Percentiles rank a stretch among this genome's conserved stretches.
phyloP scores from a whole-genome alignment of 2,113 vertebrate genomes.

The Pseudopodoces humilis region DNA sequence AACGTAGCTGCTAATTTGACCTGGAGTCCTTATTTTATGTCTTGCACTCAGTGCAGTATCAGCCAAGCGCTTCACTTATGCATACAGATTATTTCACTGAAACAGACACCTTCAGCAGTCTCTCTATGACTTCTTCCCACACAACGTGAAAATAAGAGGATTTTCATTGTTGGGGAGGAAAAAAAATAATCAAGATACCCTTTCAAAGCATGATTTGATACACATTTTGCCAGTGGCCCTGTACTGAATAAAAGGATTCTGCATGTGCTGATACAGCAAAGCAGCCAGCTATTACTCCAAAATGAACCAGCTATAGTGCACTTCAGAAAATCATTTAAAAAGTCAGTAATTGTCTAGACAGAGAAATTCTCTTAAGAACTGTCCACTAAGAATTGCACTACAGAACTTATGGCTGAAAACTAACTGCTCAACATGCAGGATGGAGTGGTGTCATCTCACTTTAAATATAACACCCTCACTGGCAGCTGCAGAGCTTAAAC shows the following conservation, averaged over 20 bases:
- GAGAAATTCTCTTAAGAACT: not conserved
- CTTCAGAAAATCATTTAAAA: not conserved
- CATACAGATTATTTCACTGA: not conserved
- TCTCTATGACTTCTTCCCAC: not conserved
- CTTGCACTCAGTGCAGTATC: not conserved
- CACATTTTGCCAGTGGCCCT: not conserved
- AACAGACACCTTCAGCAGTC: not conserved
- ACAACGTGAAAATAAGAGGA: not conserved
- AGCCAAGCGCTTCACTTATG: not conserved
- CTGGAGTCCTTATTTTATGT: not conserved
- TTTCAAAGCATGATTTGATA: not conserved
- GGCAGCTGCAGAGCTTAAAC: constrained; percentile 25
- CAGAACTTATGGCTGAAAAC: not conserved
- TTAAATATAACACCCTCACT: constrained; percentile 8
- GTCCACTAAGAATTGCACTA: not conserved
- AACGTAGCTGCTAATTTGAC: not conserved
- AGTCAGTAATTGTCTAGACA: not conserved
- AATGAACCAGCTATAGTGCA: not conserved
- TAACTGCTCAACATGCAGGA: not conserved
- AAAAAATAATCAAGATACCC: not conserved
- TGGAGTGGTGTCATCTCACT: not conserved
- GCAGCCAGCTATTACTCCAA: not conserved
- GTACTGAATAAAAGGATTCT: not conserved
- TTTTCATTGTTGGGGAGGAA: not conserved
- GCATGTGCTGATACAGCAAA: not conserved